phyloP scores from a whole-genome alignment of 2,888 invertebrate genomes.

The Nephrotoma appendiculata region DNA sequence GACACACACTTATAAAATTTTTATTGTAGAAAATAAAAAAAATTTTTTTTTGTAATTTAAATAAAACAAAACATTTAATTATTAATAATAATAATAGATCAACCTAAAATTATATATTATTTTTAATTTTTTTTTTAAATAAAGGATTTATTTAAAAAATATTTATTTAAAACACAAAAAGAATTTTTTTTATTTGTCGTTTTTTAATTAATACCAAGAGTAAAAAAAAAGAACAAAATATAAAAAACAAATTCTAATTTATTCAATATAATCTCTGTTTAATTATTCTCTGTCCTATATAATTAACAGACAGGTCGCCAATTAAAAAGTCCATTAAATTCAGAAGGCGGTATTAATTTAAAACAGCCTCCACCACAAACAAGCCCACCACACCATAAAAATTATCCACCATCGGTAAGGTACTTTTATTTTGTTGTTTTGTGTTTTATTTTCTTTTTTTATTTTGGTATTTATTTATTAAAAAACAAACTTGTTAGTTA shows the following conservation, averaged over 20 bases:
- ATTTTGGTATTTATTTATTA: neutral
- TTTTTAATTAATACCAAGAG: neutral
- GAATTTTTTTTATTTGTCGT: neutral
- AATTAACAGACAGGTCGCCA: conserved; percentile 29
- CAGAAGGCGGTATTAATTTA: conserved; percentile 29
- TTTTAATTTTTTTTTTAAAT: neutral
- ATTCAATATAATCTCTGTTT: neutral
- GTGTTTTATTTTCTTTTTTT: neutral
- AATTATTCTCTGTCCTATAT: neutral
- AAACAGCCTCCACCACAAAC: conserved; percentile 33
- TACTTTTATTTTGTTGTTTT: neutral
- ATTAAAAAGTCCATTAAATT: conserved; percentile 30
- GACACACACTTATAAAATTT: neutral
- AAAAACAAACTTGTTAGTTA: neutral
- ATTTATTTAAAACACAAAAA: neutral
- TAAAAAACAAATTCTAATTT: neutral
- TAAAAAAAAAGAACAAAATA: neutral
- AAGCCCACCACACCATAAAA: conserved; percentile 33
- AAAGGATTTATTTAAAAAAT: neutral
- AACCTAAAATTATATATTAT: neutral
- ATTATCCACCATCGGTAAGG: conserved; percentile 28
- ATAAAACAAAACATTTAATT: neutral
- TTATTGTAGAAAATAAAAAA: neutral
- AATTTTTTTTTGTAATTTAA: neutral
- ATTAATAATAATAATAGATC: neutral